Percentiles rank a stretch among this genome's conserved stretches.
These are phyloP conservation scores for Upupa epops DNA, from an alignment of 2,113 vertebrate species.

Conservation along the genomic window DNA sequence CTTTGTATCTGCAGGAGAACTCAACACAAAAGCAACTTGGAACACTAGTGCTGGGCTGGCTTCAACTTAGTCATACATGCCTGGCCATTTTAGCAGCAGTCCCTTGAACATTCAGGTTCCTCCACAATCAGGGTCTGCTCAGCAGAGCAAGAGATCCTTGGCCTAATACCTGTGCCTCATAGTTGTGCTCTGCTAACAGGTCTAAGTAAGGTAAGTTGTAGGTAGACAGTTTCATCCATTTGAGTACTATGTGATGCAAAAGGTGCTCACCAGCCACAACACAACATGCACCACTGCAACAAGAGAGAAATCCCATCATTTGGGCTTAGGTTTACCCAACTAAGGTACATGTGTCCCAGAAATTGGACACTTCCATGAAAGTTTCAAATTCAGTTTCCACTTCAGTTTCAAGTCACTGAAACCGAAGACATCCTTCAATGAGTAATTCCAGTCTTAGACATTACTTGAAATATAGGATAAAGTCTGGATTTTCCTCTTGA, in stretches of 20 bases:
- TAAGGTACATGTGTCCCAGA: background rate
- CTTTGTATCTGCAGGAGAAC: background rate
- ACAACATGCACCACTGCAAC: background rate
- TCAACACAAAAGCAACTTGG: background rate
- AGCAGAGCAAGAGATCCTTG: background rate
- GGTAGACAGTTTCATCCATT: background rate
- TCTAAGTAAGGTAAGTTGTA: background rate
- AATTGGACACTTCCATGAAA: background rate
- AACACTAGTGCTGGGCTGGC: background rate
- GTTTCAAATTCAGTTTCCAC: no score
- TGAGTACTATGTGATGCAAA: background rate
- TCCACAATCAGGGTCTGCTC: background rate
- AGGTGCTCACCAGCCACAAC: background rate
- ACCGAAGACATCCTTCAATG: background rate
- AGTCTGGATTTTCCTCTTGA: background rate
- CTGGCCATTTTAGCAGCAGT: background rate
- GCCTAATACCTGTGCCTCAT: background rate
- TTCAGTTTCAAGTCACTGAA: background rate
- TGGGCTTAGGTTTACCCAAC: background rate
- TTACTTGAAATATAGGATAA: background rate
- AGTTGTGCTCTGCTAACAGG: background rate
- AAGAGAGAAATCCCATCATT: background rate
- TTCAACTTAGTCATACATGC: rapidly evolving
- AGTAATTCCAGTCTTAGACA: background rate
- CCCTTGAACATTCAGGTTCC: background rate